Evolutionary conservation across 92 coral and sea anemone species (phyloP).

Genomic region (Micromussa lordhowensis): DNA sequence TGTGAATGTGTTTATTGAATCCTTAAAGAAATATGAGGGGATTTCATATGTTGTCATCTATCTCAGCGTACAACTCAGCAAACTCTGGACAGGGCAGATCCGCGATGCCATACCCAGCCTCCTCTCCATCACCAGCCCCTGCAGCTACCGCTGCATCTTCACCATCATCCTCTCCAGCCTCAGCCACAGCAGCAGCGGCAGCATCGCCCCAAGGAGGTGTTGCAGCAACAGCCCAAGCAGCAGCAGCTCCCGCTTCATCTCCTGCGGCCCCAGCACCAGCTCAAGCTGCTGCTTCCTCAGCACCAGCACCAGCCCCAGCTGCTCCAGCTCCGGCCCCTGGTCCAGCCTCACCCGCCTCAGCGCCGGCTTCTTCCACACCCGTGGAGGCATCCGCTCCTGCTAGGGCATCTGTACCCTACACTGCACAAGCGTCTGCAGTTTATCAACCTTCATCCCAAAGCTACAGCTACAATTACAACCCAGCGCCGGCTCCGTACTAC

Average conservation of each 20-base stretch:
- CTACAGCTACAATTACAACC: constrained; percentile 69
- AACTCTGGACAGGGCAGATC: constrained; percentile 40
- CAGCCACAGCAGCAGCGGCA: constrained; percentile 42
- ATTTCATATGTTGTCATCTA: not conserved
- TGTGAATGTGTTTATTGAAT: no score
- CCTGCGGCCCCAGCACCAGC: constrained; percentile 66
- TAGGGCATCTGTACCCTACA: constrained; percentile 42
- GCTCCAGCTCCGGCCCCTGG: constrained; percentile 58
- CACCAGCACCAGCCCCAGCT: constrained; percentile 51
- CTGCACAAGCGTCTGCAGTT: constrained; percentile 37
- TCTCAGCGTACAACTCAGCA: constrained; percentile 59
- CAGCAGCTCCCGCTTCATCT: constrained; percentile 59
- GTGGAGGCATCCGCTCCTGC: constrained; percentile 65
- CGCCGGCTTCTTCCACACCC: constrained; percentile 60
- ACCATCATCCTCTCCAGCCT: constrained; percentile 51
- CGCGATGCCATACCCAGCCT: constrained; percentile 61
- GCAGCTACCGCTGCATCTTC: constrained; percentile 61
- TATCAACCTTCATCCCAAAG: constrained; percentile 66
- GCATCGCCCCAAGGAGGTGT: constrained; percentile 38
- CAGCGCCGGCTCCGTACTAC: constrained; percentile 77
- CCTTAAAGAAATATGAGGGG: not conserved
- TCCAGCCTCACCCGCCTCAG: constrained; percentile 42
- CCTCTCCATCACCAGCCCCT: constrained; percentile 48
- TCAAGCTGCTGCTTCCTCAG: constrained; percentile 59
- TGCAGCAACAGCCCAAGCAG: constrained; percentile 47